Evolutionary conservation across 2,797 vertebrate species (phyloP).

Genomic region (Helostoma temminkii): DNA sequence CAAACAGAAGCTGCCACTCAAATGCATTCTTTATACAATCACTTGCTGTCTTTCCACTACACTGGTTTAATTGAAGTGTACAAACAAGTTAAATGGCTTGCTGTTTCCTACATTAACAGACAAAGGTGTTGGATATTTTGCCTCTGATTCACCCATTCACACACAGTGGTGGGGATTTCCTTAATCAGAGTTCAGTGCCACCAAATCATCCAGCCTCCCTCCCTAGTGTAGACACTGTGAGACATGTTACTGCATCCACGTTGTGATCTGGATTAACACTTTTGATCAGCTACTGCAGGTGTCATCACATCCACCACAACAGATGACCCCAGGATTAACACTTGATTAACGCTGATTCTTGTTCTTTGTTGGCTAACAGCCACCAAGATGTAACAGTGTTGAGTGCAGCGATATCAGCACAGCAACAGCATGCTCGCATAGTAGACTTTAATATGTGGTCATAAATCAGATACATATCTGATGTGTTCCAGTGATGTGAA

Average conservation of each 20-base stretch:
- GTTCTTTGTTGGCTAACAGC: too few species aligned
- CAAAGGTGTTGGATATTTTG: not conserved
- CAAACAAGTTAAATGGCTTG: not conserved
- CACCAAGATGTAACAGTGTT: not conserved
- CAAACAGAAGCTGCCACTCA: not conserved
- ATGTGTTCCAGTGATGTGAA: too few species aligned
- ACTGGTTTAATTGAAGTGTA: not conserved
- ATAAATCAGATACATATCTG: too few species aligned
- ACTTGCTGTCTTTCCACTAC: too few species aligned
- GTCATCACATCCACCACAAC: not conserved
- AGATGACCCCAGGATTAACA: conserved; percentile 6
- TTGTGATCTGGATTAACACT: not conserved
- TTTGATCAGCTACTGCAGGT: not conserved
- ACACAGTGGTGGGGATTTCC: not conserved
- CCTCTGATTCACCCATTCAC: not conserved
- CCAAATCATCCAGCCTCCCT: not conserved
- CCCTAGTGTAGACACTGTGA: not conserved
- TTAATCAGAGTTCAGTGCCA: too few species aligned
- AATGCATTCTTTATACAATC: not conserved
- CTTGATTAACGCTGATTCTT: too few species aligned
- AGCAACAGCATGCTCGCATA: too few species aligned
- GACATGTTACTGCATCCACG: not conserved
- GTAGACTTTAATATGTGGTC: too few species aligned
- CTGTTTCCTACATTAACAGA: not conserved
- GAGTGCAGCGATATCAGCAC: not conserved